Conservation (phyloP, 2,113 vertebrate genomes). For the Astur gentilis region DNA sequence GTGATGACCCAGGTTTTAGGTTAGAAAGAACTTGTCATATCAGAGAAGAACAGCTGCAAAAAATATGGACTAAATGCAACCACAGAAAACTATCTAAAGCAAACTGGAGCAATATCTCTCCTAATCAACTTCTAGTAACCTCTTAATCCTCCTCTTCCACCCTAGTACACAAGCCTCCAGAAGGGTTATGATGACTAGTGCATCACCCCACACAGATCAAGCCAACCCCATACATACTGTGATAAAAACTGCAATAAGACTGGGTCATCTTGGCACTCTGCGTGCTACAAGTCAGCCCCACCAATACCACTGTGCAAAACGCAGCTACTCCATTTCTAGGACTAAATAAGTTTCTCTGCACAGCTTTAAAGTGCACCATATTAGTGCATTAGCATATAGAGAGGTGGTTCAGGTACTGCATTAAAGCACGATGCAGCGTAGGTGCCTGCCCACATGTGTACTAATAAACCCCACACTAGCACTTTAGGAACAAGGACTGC, state of each 20-base stretch:
- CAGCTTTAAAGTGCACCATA: background rate
- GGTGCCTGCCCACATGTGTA: constrained; percentile 45
- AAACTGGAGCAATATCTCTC: background rate
- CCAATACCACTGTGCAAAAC: background rate
- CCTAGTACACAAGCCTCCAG: background rate
- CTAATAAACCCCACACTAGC: background rate
- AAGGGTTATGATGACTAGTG: background rate
- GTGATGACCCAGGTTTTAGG: background rate
- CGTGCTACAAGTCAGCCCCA: background rate
- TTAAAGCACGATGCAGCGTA: background rate
- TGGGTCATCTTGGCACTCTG: background rate
- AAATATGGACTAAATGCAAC: background rate
- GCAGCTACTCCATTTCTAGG: background rate
- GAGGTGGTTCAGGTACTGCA: background rate
- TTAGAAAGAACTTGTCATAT: background rate
- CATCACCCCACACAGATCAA: background rate
- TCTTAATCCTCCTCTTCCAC: background rate
- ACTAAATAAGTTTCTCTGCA: background rate
- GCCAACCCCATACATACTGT: background rate
- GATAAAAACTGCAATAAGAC: background rate
- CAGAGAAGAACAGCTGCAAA: background rate
- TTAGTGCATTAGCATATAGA: background rate
- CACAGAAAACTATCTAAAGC: background rate
- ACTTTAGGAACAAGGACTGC: background rate
- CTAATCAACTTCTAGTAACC: background rate